Evolutionary conservation across 2,888 invertebrate genomes (phyloP).

Genomic region (Phanerotoma sp.): DNA sequence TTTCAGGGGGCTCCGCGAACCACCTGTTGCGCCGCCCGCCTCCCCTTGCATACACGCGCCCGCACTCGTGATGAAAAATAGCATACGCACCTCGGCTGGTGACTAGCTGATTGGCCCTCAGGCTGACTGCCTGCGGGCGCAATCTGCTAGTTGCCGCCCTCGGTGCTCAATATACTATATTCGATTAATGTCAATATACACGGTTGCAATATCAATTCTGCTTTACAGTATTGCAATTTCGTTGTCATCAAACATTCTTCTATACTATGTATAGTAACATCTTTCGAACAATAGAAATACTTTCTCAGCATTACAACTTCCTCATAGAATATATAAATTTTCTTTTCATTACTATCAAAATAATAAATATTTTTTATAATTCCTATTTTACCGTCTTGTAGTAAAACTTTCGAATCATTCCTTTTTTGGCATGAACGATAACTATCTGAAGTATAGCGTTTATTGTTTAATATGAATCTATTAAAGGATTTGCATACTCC

Average conservation of each 20-base stretch:
- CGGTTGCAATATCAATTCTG: slow-evolving; percentile 5
- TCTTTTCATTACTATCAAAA: neutral
- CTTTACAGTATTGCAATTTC: slow-evolving; percentile 5
- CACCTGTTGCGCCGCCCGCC: too few species aligned
- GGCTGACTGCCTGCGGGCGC: too few species aligned
- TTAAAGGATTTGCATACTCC: neutral
- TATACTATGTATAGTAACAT: slow-evolving; percentile 12
- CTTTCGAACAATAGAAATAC: slow-evolving; percentile 13
- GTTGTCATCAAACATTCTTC: slow-evolving; percentile 8
- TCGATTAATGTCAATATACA: slow-evolving; percentile 4
- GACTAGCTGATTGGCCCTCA: too few species aligned
- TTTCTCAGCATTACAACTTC: neutral
- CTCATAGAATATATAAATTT: too few species aligned
- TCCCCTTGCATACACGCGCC: too few species aligned
- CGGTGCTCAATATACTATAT: too few species aligned
- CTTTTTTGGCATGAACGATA: neutral
- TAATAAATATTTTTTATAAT: neutral
- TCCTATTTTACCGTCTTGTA: neutral
- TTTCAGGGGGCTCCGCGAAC: too few species aligned
- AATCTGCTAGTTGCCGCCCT: too few species aligned
- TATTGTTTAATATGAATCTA: neutral
- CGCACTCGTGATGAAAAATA: too few species aligned
- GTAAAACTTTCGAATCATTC: neutral
- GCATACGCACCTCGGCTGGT: too few species aligned
- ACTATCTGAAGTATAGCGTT: neutral